These are phyloP conservation scores for Apocrypta bakeri DNA, from an alignment of 1,140 invertebrate genomes.

Conservation along the genomic window DNA sequence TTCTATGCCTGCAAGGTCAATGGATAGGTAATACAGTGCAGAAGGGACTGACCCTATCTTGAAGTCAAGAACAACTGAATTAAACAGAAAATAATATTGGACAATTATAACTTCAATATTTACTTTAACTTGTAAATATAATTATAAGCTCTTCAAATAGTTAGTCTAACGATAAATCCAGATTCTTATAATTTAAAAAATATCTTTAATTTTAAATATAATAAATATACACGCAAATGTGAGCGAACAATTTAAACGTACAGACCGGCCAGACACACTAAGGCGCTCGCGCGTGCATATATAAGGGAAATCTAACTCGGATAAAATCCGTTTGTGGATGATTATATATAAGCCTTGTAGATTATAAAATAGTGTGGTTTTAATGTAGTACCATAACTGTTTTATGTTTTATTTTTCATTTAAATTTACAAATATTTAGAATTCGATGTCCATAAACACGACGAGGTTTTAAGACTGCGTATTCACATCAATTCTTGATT, in stretches of 20 bases:
- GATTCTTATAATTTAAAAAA: constrained; percentile 65
- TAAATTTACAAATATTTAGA: constrained; percentile 12
- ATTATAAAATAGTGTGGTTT: constrained; percentile 50
- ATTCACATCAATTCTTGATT: constrained; percentile 12
- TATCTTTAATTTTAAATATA: constrained; percentile 54
- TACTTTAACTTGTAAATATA: constrained; percentile 60
- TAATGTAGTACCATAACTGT: constrained; percentile 29
- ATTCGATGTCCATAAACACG: constrained; percentile 10
- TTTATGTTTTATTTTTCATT: constrained; percentile 28
- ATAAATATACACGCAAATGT: constrained; percentile 17
- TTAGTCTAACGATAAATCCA: constrained; percentile 56
- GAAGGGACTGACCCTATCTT: constrained; percentile 3
- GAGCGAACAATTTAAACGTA: background rate
- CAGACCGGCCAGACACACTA: background rate
- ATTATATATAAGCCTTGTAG: constrained; percentile 54
- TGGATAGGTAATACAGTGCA: constrained; percentile 69
- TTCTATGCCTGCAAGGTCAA: constrained; percentile 65
- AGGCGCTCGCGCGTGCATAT: background rate
- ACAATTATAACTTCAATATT: constrained; percentile 23
- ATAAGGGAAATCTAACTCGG: background rate
- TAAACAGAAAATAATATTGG: constrained; percentile 24
- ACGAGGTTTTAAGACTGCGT: constrained; percentile 43
- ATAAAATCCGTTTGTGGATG: constrained; percentile 49
- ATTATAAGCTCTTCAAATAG: constrained; percentile 54
- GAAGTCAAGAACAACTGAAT: constrained; percentile 1